A percentile compares a stretch with the other conserved stretches of the same genome.
Conservation (phyloP, 2,113 vertebrate genomes). For the Gavialis gangeticus region DNA sequence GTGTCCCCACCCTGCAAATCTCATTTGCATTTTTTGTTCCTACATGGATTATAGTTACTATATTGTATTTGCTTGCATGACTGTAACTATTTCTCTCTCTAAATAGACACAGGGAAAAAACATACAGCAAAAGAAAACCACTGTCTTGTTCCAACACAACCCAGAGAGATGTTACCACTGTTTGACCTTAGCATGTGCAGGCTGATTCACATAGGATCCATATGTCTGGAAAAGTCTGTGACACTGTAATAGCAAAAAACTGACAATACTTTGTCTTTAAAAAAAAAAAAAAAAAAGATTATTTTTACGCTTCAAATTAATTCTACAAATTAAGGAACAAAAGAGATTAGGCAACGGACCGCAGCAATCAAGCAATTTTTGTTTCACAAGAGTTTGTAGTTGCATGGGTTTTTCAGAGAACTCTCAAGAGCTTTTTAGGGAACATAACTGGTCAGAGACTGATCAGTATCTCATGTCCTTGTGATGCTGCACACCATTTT, state of each 20-base stretch:
- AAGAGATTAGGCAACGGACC: background rate
- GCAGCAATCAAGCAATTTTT: background rate
- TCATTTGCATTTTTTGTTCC: background rate
- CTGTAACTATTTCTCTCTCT: background rate
- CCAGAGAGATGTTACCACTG: background rate
- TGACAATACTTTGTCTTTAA: background rate
- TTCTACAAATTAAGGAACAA: background rate
- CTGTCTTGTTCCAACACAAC: background rate
- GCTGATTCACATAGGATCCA: background rate
- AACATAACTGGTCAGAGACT: background rate
- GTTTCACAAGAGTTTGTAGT: background rate
- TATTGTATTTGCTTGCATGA: too few relatives aligned
- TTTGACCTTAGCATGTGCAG: background rate
- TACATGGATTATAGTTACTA: background rate
- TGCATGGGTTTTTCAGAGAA: background rate
- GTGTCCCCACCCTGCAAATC: background rate
- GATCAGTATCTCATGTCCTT: background rate
- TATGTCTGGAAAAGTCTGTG: background rate
- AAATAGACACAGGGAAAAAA: background rate
- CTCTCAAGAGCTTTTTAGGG: background rate
- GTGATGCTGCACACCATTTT: background rate
- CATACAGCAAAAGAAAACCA: background rate
- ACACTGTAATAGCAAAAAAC: background rate
- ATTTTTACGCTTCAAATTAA: background rate
- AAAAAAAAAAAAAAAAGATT: background rate